Evolutionary conservation across 1,140 invertebrate genomes (phyloP).

Genomic region (Teleogryllus occipitalis): DNA sequence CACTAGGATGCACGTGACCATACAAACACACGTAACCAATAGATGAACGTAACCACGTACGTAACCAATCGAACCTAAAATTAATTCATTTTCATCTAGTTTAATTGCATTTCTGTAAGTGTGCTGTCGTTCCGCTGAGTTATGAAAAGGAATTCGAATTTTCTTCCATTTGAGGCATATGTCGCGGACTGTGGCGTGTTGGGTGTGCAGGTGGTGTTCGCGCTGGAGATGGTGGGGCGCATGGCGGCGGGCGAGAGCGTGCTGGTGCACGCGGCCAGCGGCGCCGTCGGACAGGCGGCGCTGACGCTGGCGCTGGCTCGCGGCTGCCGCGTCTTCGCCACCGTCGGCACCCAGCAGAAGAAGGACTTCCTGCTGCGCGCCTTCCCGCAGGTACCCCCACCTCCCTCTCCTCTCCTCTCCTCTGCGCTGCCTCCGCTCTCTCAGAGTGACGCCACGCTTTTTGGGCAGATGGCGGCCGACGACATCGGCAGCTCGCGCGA

Average conservation of each 20-base stretch:
- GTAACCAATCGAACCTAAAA: no score
- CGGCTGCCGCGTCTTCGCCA: not conserved
- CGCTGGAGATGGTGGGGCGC: not conserved
- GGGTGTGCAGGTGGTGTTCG: not conserved
- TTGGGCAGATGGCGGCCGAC: conserved; percentile 23
- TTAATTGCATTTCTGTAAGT: no score
- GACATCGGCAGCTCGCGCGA: conserved; percentile 67
- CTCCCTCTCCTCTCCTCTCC: not conserved
- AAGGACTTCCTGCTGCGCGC: not conserved
- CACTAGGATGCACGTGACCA: no score
- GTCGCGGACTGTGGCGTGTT: no score
- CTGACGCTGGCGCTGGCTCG: not conserved
- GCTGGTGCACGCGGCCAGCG: not conserved
- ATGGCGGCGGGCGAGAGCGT: not conserved
- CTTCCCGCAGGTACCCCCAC: not conserved
- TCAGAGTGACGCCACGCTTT: not conserved
- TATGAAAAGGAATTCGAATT: no score
- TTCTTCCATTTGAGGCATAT: no score
- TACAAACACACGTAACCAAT: no score
- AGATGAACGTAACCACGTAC: no score
- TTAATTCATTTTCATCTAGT: no score
- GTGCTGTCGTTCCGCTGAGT: no score
- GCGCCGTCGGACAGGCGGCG: not conserved
- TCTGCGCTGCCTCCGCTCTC: no score
- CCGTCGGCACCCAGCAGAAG: not conserved